A percentile compares a stretch with the other conserved stretches of the same genome.
phyloP scores from a whole-genome alignment of 2,888 invertebrate genomes.

The Plebejus melissa region DNA sequence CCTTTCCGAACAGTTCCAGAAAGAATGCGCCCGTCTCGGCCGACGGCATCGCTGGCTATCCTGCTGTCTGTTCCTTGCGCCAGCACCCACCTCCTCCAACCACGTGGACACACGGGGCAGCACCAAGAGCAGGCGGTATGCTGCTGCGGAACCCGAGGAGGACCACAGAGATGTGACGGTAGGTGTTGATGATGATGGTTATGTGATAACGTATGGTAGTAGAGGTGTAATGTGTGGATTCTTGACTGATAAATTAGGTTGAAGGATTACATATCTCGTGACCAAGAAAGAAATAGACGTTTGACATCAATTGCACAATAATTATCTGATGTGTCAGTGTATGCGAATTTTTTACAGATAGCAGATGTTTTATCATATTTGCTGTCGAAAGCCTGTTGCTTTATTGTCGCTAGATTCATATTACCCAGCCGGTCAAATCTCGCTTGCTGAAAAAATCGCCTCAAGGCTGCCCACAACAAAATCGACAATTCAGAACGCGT shows the following conservation, averaged over 20 bases:
- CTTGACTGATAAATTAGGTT: neutral
- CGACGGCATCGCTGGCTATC: constrained; percentile 69
- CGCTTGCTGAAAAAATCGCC: too few species aligned
- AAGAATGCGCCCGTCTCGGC: constrained; percentile 63
- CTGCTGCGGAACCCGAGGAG: constrained; percentile 55
- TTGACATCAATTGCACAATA: too few species aligned
- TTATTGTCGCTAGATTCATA: too few species aligned
- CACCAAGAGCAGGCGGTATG: constrained; percentile 63
- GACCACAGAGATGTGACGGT: constrained; percentile 71
- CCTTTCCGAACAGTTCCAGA: constrained; percentile 60
- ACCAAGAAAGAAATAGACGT: too few species aligned
- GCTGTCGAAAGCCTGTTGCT: too few species aligned
- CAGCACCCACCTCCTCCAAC: constrained; percentile 53
- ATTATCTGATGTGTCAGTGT: too few species aligned
- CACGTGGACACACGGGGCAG: constrained; percentile 63
- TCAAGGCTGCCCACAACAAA: too few species aligned
- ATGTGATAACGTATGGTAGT: neutral
- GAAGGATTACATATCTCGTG: too few species aligned
- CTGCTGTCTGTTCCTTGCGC: constrained; percentile 62
- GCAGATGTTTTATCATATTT: too few species aligned
- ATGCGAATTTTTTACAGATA: too few species aligned
- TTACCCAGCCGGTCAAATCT: too few species aligned
- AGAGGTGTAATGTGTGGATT: neutral
- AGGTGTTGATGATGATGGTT: constrained; percentile 29
- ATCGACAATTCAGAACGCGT: too few species aligned